These are phyloP conservation scores for Candoia aspera DNA, from an alignment of 2,113 vertebrate genomes.

Conservation along the genomic window DNA sequence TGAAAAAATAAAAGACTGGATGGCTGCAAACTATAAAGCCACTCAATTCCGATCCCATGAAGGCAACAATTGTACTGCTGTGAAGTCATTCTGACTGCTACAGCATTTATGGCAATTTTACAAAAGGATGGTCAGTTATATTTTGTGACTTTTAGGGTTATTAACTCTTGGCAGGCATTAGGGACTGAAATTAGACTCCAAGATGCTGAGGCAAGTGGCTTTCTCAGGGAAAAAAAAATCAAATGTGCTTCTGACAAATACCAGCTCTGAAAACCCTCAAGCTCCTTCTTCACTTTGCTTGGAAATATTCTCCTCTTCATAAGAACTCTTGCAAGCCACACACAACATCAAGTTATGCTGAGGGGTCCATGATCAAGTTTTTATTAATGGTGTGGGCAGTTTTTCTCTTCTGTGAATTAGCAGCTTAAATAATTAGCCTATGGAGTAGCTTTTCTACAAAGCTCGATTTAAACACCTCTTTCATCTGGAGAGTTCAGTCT, in stretches of 20 bases:
- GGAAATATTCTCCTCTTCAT: constrained; percentile 26
- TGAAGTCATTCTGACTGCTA: background rate
- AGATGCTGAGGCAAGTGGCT: constrained; percentile 9
- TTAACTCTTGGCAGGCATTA: constrained; percentile 23
- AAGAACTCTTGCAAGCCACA: background rate
- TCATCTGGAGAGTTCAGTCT: too few species aligned
- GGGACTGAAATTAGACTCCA: constrained; percentile 17
- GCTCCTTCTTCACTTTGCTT: background rate
- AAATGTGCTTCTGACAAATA: constrained; percentile 15
- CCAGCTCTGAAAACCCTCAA: background rate
- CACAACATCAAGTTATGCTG: background rate
- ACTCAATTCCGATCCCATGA: background rate
- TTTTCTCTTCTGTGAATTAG: background rate
- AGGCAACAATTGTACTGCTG: constrained; percentile 14
- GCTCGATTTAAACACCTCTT: background rate
- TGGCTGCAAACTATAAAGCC: background rate
- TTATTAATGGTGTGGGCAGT: background rate
- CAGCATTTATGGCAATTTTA: constrained; percentile 3
- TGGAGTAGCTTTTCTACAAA: background rate
- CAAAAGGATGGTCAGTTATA: constrained; percentile 14
- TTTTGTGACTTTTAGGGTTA: constrained; percentile 7
- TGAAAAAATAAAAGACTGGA: constrained; percentile 22
- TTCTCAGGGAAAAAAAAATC: background rate
- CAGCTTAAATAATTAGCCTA: too few species aligned
- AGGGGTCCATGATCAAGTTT: background rate